Base-by-base conservation (phyloP, 2,888 invertebrate species). In the Operophtera brumata region DNA sequence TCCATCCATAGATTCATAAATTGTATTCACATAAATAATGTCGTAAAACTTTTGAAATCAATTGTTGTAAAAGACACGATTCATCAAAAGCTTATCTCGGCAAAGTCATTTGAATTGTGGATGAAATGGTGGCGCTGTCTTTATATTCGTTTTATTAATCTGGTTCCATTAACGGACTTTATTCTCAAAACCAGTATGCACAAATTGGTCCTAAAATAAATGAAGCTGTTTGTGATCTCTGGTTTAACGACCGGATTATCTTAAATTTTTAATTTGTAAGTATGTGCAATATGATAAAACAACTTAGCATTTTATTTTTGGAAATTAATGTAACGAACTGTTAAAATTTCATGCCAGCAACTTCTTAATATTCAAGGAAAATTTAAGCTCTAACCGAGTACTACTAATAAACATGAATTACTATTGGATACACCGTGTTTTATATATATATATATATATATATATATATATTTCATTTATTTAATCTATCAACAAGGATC, bases 141-240 rank as follows among this genome's bases (percentile, higher is more conserved):
- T 80, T 83, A 52, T 77, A 73, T 78, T 68, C 61, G 65, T 77
- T 82, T 84, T 84, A 83, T 85, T 81, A 81, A 82, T 80, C 80
- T 79, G 71, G 77, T 73, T 80, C 82, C 84, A 85, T 87, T 86
- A 85, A 77, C 77, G 74, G 73, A 71, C 69, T 86, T 85, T 86
- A 87, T 82, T 72, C 77, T 74, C 71, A 57, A 64, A 78, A 82
- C 77, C 74, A 63, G 78, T 72, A 68, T 75, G 77, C 80, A 84
- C 84, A 83, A 83, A 86, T 86, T 82, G 79, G 77, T 78, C 67
- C 65, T 68, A 67, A 67, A 78, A 78, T 78, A 77, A 74, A 84
- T 77, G 74, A 71, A 78, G 72, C 76, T 62, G 70, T 82, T 83
- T 70, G 74, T 72, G 70, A 75, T 69, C 58, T 69, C 70, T 62